These are phyloP conservation scores for Acromyrmex echinatior DNA, from an alignment of 1,140 invertebrate genomes.

Conservation along the genomic window DNA sequence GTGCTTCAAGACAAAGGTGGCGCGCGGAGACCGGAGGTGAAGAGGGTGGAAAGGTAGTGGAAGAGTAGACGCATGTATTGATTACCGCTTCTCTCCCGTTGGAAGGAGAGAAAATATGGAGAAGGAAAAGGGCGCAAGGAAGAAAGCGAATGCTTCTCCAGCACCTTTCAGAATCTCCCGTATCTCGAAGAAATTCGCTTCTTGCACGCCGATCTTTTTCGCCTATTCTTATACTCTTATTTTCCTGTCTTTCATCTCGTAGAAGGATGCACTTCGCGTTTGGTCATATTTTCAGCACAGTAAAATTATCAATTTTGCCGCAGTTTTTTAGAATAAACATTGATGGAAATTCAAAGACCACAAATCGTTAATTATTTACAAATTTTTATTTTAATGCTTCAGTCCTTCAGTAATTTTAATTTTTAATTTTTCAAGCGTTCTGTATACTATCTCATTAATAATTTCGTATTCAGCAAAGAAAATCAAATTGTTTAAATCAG, in stretches of 20 bases:
- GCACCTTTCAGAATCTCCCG: constrained; percentile 44
- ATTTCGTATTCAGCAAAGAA: background rate
- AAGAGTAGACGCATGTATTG: constrained; percentile 73
- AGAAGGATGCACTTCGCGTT: background rate
- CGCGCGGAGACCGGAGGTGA: constrained; percentile 29
- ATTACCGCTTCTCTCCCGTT: constrained; percentile 62
- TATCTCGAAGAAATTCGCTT: constrained; percentile 52
- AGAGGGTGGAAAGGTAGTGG: constrained; percentile 56
- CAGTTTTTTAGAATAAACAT: background rate
- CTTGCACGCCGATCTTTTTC: constrained; percentile 15
- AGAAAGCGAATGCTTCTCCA: constrained; percentile 17
- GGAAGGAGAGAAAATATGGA: constrained; percentile 33
- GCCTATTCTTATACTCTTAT: constrained; percentile 27
- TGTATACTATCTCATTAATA: background rate
- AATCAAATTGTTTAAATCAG: background rate
- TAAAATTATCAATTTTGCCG: constrained; percentile 68
- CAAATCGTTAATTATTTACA: background rate
- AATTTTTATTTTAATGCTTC: background rate
- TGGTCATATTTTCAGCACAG: constrained; percentile 57
- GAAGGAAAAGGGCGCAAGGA: constrained; percentile 10
- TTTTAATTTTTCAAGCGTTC: too few species aligned
- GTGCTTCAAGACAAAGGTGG: constrained; percentile 34
- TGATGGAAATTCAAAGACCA: constrained; percentile 41
- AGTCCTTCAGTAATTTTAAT: too few species aligned
- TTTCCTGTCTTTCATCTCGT: background rate